These are phyloP conservation scores for Teleiodes luculella DNA, from an alignment of 2,888 invertebrate species.

Conservation along the genomic window DNA sequence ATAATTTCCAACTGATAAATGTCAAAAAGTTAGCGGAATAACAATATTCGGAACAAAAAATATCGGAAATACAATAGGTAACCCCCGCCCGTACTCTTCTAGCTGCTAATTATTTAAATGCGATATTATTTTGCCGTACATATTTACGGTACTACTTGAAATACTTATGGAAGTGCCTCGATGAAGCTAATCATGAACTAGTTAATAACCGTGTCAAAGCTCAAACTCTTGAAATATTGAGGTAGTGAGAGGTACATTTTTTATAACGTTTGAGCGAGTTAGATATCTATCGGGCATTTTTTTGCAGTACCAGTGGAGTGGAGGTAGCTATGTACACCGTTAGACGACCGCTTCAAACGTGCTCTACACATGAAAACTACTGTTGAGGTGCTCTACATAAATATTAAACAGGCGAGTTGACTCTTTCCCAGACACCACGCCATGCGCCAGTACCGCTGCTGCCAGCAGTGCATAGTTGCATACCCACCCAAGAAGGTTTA, in stretches of 20 bases:
- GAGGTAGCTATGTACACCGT: too few relatives aligned
- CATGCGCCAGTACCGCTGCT: too few relatives aligned
- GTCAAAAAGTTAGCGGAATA: too few relatives aligned
- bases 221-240: neutral
- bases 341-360: slow-evolving; percentile 44
- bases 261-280: slow-evolving; percentile 1
- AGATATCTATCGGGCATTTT: slow-evolving; percentile 36
- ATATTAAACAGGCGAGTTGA: neutral
- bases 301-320: slow-evolving; percentile 38
- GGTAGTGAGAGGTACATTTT: neutral
- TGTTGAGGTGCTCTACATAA: slow-evolving; percentile 29
- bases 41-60: too few relatives aligned
- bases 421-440: neutral
- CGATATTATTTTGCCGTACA: neutral
- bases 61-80: too few relatives aligned
- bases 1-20: too few relatives aligned
- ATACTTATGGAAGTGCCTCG: neutral
- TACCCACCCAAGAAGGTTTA: too few relatives aligned
- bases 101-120: too few relatives aligned
- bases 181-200: neutral
- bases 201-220: slow-evolving; percentile 10
- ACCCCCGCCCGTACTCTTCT: too few relatives aligned
- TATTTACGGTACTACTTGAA: neutral
- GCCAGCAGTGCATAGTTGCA: too few relatives aligned
- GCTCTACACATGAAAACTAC: slow-evolving; percentile 26